Evolutionary conservation across 2,888 invertebrate species (phyloP).

Genomic region (Lasioglossum malachurum): DNA sequence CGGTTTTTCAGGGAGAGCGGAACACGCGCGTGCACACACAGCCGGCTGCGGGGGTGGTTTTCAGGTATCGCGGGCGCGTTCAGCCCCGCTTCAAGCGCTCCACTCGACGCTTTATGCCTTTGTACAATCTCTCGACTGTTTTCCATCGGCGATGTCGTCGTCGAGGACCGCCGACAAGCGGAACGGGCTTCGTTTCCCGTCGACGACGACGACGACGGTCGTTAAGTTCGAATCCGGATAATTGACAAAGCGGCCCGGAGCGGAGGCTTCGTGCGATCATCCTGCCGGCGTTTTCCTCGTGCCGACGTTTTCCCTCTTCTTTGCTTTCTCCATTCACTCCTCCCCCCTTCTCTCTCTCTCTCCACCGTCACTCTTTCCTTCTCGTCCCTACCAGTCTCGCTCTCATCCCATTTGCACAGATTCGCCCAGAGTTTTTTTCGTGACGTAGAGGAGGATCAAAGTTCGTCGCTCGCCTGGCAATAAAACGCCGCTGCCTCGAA

Average conservation of each 20-base stretch:
- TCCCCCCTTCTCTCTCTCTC: background rate
- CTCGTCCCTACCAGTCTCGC: background rate
- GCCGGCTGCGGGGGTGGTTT: conserved; percentile 17
- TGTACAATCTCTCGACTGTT: conserved; percentile 48
- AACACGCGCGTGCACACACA: conserved; percentile 37
- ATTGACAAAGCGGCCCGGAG: conserved; percentile 46
- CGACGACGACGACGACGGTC: conserved; percentile 17
- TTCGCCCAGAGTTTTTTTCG: conserved; percentile 11
- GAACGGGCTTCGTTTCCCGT: conserved; percentile 14
- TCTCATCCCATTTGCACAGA: background rate
- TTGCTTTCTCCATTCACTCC: background rate
- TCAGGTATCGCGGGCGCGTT: conserved; percentile 29
- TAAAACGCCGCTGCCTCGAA: conserved; percentile 8
- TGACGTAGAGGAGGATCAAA: conserved; percentile 7
- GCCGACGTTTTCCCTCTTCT: background rate
- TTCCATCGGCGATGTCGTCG: conserved; percentile 32
- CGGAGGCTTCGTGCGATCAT: conserved; percentile 11
- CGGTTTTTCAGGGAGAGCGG: conserved; percentile 55
- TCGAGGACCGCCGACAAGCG: conserved; percentile 17
- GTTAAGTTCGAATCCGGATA: conserved; percentile 59
- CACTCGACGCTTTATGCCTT: conserved; percentile 53
- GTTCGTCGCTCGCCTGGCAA: conserved; percentile 15
- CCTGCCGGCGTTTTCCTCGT: conserved; percentile 12
- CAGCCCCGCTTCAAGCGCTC: conserved; percentile 21
- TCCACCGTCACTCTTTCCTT: background rate